Evolutionary conservation across 2,113 vertebrate species (phyloP), one percentile per base, ranked within the genome.

Genomic region (Siniperca chuatsi): DNA sequence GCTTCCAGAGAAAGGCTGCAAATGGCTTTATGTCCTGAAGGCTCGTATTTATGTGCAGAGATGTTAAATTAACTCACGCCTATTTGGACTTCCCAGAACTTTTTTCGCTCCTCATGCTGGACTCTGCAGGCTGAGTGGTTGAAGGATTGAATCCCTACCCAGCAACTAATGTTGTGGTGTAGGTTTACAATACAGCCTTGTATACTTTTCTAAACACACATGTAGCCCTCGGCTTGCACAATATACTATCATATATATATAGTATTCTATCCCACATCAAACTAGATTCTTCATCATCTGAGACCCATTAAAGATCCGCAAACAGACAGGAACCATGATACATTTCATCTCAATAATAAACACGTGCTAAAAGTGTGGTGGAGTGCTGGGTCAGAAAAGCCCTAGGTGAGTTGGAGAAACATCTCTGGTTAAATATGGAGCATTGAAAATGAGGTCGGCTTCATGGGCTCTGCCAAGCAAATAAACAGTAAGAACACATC

Each of bases 321-420:
- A 66, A 73, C 1, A 70, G 25, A 72, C 33, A 40, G 12, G 12
- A 54, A 35, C 25, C 52, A 20, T 23, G 58, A 77, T 75, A n/a
- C 42, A 25, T 84, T 74, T 60, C 42, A 57, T 57, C n/a, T 54
- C 23, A 72, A 84, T 77, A 85, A 86, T 75, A 82, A 90, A 79
- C 82, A 75, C 23, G 4, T 67, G 72, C 70, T 81, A 44, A 83
- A 66, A 85, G 60, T 77, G 82, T 58, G 84, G 73, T 64, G 5
- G 44, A 74, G 71, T 7, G 8, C 25, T 40, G 50, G 73, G 46
- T 85, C 67, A 40, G 35, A 81, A 78, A 92, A 82, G 79, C 76
- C 79, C 73, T 69, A 85, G 81, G 81, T 88, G 84, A 84, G 65
- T 69, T 60, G 37, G 65, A 81, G 70, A 85, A 91, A 91, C 55